Base-by-base conservation (phyloP, 2,888 invertebrate genomes). In the Drosophila prolongata region DNA sequence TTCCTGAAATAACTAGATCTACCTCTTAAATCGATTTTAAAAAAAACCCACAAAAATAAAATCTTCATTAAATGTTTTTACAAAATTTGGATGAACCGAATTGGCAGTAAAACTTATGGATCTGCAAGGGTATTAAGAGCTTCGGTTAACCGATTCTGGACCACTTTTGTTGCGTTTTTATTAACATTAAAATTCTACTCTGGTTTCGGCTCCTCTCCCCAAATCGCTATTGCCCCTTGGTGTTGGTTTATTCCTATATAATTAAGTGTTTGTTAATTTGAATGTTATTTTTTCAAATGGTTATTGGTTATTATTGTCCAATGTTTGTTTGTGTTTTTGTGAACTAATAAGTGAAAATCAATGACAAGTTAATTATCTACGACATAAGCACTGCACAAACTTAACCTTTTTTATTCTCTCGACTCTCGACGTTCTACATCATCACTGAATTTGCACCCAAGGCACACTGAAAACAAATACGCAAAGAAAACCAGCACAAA, bases 271-370 rank as follows among this genome's bases (percentile, higher is more conserved):
- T 34, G 30, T 19, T 58, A 34, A 5, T 14, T 19, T 16, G 6
- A 35, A 16, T 13, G 61, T 34, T 43, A n/a, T 34, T 44, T 52
- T 46, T 24, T 19, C 35, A 9, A 46, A 42, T 49, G 77, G 69
- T 65, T 38, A 37, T 46, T 46, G 73, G 46, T 55, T 30, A 30
- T 30, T 56, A 30, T 30, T 56, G 16, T 57, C 57, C 53, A 61
- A 76, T 65, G 62, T 71, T 74, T 64, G 76, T 75, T 72, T 72
- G 76, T 76, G 76, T 62, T 72, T 60, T 65, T 55, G 64, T 67
- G 46, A 40, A 37, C 37, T 14, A 65, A 44, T 47, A 46, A 37
- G 64, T 50, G 49, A 47, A 24, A 70, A 62, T 55, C 60, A 43
- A 72, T 59, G 61, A 49, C 52, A 27, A 61, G 55, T 70, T 61